Conservation (phyloP, 2,797 vertebrate species). For the Clarias pachynema region DNA sequence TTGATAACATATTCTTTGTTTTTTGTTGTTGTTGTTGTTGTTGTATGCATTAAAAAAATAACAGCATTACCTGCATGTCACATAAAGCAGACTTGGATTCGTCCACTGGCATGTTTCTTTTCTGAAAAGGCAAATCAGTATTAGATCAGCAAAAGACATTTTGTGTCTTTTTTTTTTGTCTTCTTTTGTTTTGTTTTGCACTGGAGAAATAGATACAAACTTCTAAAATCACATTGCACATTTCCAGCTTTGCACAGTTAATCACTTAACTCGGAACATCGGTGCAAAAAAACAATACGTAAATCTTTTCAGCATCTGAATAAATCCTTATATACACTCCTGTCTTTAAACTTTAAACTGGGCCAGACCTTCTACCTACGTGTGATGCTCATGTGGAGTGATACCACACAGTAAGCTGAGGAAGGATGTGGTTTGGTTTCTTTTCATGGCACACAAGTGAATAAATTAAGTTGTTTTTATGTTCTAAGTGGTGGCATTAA, state of each 20-base stretch:
- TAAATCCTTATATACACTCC: background rate
- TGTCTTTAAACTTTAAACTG: background rate
- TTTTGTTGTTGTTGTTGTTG: background rate
- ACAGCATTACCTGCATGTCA: constrained; percentile 74
- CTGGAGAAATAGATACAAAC: background rate
- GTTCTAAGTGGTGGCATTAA: background rate
- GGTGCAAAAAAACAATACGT: background rate
- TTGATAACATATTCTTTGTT: background rate
- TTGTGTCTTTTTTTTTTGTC: too few species aligned
- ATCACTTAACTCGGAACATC: background rate
- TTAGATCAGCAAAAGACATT: background rate
- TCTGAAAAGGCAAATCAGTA: constrained; percentile 74
- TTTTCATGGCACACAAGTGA: background rate
- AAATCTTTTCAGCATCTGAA: background rate
- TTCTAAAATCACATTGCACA: background rate
- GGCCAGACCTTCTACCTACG: background rate
- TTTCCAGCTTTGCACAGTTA: background rate
- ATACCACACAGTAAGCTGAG: background rate
- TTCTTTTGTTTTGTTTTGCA: background rate
- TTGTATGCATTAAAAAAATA: background rate
- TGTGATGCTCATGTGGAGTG: background rate
- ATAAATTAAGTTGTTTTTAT: background rate
- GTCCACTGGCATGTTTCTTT: constrained; percentile 83
- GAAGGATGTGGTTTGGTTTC: background rate
- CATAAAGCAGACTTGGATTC: constrained; percentile 83